Percentiles rank a stretch among this genome's conserved stretches.
Conservation (phyloP, 1,140 invertebrate genomes). For the Oryzaephilus surinamensis region DNA sequence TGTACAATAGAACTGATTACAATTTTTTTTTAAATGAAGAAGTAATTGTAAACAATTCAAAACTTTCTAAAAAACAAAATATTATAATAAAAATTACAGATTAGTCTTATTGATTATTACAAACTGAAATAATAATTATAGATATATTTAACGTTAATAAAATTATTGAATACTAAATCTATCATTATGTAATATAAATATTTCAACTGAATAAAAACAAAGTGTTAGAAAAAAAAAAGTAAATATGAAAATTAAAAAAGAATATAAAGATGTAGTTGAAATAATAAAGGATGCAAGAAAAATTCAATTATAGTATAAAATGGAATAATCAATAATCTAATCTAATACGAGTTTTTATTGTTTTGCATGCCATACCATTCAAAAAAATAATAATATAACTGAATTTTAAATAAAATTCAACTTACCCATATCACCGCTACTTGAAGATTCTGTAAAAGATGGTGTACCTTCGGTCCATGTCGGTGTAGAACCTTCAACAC, state of each 20-base stretch:
- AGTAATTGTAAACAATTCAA: too few relatives aligned
- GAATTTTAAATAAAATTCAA: constrained; percentile 14
- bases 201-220: constrained; percentile 15
- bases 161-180: too few relatives aligned
- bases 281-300: constrained; percentile 8
- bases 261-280: too few relatives aligned
- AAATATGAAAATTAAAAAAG: background rate
- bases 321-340: constrained; percentile 25
- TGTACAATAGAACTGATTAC: too few relatives aligned
- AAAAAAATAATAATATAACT: constrained; percentile 1
- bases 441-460: constrained; percentile 91
- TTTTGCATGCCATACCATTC: background rate
- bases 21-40: too few relatives aligned
- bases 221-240: constrained; percentile 1
- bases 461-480: constrained; percentile 97
- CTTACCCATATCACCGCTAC: constrained; percentile 80
- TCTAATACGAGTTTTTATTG: constrained; percentile 12
- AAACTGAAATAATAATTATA: constrained; percentile 1
- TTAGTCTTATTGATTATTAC: constrained; percentile 24
- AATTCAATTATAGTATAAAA: constrained; percentile 12
- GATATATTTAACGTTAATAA: too few relatives aligned
- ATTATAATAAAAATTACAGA: constrained; percentile 6
- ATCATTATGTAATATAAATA: too few relatives aligned
- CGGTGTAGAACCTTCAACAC: constrained; percentile 86
- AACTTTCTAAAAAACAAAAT: too few relatives aligned